A percentile compares a stretch with the other conserved stretches of the same genome.
These are phyloP conservation scores for Cerceris rybyensis DNA, from an alignment of 2,888 invertebrate species.

Conservation along the genomic window DNA sequence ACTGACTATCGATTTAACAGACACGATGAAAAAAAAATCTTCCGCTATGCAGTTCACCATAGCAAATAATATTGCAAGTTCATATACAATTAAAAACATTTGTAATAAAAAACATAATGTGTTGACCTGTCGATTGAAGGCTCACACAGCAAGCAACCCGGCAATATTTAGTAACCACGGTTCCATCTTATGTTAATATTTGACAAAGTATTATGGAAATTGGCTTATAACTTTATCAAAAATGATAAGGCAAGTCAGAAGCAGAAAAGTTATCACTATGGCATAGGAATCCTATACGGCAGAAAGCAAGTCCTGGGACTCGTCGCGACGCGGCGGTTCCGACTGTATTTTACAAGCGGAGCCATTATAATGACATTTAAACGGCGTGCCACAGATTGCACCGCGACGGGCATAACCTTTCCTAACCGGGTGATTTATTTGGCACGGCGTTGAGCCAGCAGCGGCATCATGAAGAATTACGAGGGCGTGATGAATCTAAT, in stretches of 20 bases:
- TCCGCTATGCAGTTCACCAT: too few species aligned
- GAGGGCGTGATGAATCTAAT: slow-evolving; percentile 68
- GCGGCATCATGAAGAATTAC: slow-evolving; percentile 64
- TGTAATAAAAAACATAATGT: too few species aligned
- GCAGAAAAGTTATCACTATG: slow-evolving; percentile 4
- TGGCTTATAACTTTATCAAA: neutral
- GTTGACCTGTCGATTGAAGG: too few species aligned
- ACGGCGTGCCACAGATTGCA: slow-evolving; percentile 61
- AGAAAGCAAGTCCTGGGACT: slow-evolving; percentile 30
- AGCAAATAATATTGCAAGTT: too few species aligned
- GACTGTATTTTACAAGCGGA: slow-evolving; percentile 64
- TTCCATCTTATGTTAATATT: neutral
- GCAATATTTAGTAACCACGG: too few species aligned
- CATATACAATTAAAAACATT: too few species aligned
- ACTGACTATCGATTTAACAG: too few species aligned
- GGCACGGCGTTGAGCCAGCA: slow-evolving; percentile 60
- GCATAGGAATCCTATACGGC: slow-evolving; percentile 33
- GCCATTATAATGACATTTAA: slow-evolving; percentile 71
- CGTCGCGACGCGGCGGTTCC: slow-evolving; percentile 38
- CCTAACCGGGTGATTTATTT: slow-evolving; percentile 70
- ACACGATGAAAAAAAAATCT: too few species aligned
- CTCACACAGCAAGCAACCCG: too few species aligned
- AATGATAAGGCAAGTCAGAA: neutral
- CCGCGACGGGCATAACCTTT: slow-evolving; percentile 66
- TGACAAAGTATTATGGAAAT: neutral